Evolutionary conservation across 1,140 invertebrate genomes (phyloP), one percentile per base, ranked within the genome.

Genomic region (Drosophila ercepeae): DNA sequence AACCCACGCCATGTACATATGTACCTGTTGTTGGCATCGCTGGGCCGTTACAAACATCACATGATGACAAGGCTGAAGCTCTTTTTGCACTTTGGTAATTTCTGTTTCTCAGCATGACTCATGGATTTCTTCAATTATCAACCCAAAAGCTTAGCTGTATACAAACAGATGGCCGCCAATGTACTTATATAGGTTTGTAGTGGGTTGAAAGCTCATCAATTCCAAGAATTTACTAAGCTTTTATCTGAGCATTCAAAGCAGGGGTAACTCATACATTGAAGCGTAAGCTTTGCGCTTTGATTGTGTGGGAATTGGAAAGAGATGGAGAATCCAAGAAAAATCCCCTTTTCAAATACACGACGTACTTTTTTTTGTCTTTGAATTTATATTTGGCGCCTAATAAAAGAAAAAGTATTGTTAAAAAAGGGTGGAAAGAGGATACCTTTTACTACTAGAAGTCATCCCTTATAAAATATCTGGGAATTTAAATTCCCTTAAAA

Each of bases 91-190:
- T 73, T 78, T 59, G 58, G 55, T 44, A 54, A 55, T 69, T 81
- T 69, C 78, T 70, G 48, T 52, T 60, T 65, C 61, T 79, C 77
- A 88, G 60, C 77, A 52, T 88, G 82, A 88, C 82, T 88, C 82
- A 88, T 78, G 77, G 23, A 16, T 78, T 88, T 82, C 61, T 63
- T 76, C 34, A 57, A 69, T 75, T 61, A 42, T 53, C 69, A 48
- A 68, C 13, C 25, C 36, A 13, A 61, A 59, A 72, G 39, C 59
- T 65, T 23, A 36, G 6, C 7, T 34, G 41, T 25, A 18, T 18
- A 42, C 9, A 7, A 16, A 42, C 39, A 19, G 39, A 42, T 42
- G 39, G 36, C 11, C 9, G 39, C n/a, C 11, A 36, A 23, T 13
- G 18, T 61, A 23, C 44, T 11, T 25, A 41, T 36, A 46, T 60